Evolutionary conservation across 2,888 invertebrate genomes (phyloP), one percentile per base, ranked within the genome.

Genomic region (Azorinus chamasolen): DNA sequence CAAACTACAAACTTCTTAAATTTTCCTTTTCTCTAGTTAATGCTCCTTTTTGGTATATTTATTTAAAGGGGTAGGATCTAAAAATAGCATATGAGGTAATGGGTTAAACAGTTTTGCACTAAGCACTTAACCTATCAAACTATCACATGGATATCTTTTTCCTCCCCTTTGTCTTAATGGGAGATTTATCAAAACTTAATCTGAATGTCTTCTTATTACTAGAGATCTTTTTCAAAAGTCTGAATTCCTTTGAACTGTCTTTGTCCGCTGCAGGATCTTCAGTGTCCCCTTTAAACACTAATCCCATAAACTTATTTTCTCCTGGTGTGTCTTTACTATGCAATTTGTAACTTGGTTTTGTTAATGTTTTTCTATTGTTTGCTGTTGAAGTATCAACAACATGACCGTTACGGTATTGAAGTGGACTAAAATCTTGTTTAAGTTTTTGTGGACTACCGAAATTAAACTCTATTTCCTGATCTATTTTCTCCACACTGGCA

Each of bases 401-500:
- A 25, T 37, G 57, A 37, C 71, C 57, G 39, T 71, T 66, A 24
- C 55, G 43, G n/a, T 45, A 45, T 39, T 39, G 45, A 20, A 66
- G 45, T 22, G 79, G 73, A 65, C 85, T 83, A 32, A 69, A 81
- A 10, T 70, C 66, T 24, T 48, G 20, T 18, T 70, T 68, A 14
- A 58, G 32, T 73, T 83, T 86, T 37, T 85, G 86, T 8, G 88
- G 86, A 70, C 87, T 87, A n/a, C 74, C 50, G 63, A 76, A 83
- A 62, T 85, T 85, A 61, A 87, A 86, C 46, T 78, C 78, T 22
- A 88, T 84, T 18, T 87, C 86, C 25, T 75, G 73, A 54, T 87
- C 87, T 12, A 86, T 74, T 46, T 61, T 68, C 41, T 79, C 79
- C 10, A 50, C 43, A 27, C 25, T 62, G 43, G 68, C 64, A 22